A percentile compares a stretch with the other conserved stretches of the same genome.
These are phyloP conservation scores for Leptoteleia sp. DNA, from an alignment of 1,140 invertebrate genomes.

Conservation along the genomic window DNA sequence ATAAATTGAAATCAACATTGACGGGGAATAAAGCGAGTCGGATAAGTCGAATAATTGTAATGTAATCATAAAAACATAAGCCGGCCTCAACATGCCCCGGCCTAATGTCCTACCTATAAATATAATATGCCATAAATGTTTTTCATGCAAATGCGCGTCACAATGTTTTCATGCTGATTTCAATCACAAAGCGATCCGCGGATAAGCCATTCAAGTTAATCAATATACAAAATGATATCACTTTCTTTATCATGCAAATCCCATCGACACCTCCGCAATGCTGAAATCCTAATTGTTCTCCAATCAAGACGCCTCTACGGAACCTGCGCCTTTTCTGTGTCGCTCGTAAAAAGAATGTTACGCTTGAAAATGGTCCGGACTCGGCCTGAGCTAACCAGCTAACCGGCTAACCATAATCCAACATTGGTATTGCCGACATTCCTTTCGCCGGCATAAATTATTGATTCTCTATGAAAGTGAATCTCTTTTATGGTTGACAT, in stretches of 20 bases:
- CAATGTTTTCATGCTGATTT: not conserved
- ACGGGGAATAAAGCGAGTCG: too few species aligned
- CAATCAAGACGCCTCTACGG: constrained; percentile 1
- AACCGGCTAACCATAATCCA: constrained; percentile 55
- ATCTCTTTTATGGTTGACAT: constrained; percentile 75
- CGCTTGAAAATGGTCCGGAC: constrained; percentile 25
- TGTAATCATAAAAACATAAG: too few species aligned
- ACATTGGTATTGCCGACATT: constrained; percentile 62
- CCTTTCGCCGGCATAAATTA: constrained; percentile 66
- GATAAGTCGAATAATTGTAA: too few species aligned
- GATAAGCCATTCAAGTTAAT: not conserved
- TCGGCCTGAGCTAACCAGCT: too few species aligned
- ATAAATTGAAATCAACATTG: too few species aligned
- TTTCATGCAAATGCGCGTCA: not conserved
- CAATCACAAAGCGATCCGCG: constrained; percentile 1
- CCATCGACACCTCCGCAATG: constrained; percentile 5
- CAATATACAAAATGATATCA: not conserved
- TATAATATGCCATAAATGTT: too few species aligned
- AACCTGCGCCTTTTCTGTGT: constrained; percentile 18
- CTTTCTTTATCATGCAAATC: constrained; percentile 34
- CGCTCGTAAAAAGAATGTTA: constrained; percentile 17
- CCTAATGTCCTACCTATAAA: too few species aligned
- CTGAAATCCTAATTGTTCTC: constrained; percentile 9
- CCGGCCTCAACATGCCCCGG: too few species aligned
- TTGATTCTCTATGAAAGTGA: constrained; percentile 75